These are phyloP conservation scores for Drosophila gaucha DNA, from an alignment of 2,888 invertebrate species.

Conservation along the genomic window DNA sequence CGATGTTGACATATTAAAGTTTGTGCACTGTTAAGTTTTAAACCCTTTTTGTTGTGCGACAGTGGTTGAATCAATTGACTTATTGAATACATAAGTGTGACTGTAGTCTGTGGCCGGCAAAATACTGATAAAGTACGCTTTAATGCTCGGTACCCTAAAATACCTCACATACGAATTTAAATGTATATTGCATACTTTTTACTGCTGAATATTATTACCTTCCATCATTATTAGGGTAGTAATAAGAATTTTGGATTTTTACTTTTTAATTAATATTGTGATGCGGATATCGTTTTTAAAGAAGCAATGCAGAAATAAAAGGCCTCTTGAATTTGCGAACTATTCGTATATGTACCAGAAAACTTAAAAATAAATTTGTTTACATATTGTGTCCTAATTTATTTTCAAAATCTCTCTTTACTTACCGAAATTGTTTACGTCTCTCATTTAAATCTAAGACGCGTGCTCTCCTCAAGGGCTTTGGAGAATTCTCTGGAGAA, in stretches of 20 bases:
- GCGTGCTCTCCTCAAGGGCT: slow-evolving; percentile 87
- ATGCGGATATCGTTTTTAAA: background rate
- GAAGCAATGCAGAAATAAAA: background rate
- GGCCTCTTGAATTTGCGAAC: no score
- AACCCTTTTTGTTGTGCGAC: background rate
- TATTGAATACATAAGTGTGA: slow-evolving; percentile 35
- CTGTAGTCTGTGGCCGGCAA: slow-evolving; percentile 28
- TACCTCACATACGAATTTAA: background rate
- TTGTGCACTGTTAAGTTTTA: background rate
- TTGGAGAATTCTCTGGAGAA: slow-evolving; percentile 87
- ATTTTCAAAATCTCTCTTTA: background rate
- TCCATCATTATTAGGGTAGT: background rate
- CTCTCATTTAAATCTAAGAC: slow-evolving; percentile 88
- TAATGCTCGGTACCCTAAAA: background rate
- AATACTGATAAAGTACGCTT: slow-evolving; percentile 25
- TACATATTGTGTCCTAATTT: slow-evolving; percentile 19
- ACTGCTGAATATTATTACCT: background rate
- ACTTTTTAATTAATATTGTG: background rate
- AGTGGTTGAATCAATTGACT: slow-evolving; percentile 12
- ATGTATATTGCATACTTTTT: slow-evolving; percentile 12
- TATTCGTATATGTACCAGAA: no score
- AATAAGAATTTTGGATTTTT: background rate
- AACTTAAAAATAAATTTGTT: background rate
- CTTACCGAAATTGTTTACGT: slow-evolving; percentile 89
- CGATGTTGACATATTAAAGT: slow-evolving; percentile 31